Conservation (phyloP, 2,113 vertebrate species). For the Spilogale gracilis region DNA sequence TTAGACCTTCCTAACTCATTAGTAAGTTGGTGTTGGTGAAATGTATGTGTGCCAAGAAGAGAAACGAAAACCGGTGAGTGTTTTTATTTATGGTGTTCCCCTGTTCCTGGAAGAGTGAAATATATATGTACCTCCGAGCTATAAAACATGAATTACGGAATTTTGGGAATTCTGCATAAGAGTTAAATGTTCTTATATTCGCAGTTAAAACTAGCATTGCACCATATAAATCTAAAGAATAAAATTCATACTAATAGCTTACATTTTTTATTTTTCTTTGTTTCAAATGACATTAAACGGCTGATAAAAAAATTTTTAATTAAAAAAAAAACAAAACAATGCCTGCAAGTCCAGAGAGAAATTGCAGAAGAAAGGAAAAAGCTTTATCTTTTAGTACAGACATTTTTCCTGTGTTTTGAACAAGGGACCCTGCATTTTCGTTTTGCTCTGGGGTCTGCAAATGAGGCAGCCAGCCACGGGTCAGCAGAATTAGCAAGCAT, state of each 20-base stretch:
- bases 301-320: background rate
- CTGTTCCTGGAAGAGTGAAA: slow-evolving; percentile 29
- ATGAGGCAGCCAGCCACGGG: background rate
- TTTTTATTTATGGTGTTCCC: background rate
- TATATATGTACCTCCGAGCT: background rate
- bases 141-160: slow-evolving; percentile 39
- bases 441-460: background rate
- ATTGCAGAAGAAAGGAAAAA: slow-evolving; percentile 22
- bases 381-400: background rate
- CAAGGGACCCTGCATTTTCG: background rate
- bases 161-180: background rate
- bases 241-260: slow-evolving; percentile 17
- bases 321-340: background rate
- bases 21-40: background rate
- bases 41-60: background rate
- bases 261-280: slow-evolving; percentile 14
- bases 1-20: background rate
- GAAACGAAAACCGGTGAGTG: slow-evolving; percentile 25
- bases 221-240: background rate
- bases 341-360: background rate
- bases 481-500: background rate
- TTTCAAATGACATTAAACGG: background rate
- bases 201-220: background rate
- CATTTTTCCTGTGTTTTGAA: background rate
- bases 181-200: background rate